Evolutionary conservation across 2,797 vertebrate genomes (phyloP), one percentile per base, ranked within the genome.

Genomic region (Enteromius anoplus): DNA sequence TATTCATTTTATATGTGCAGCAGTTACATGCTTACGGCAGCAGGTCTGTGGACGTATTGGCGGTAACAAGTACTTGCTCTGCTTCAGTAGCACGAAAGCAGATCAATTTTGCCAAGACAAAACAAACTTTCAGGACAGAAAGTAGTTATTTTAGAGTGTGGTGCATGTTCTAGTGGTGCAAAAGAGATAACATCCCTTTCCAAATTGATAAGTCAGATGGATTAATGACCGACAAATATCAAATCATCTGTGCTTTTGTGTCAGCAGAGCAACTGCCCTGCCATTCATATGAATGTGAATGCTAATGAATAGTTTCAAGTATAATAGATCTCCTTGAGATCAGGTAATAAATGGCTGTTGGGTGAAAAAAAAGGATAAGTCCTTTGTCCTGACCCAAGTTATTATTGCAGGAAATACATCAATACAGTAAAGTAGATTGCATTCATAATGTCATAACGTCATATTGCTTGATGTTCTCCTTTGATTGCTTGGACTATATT

Each of bases 381-480:
- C 19, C 5, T n/a, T 73, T 9, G 2, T 37, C 11, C 8, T 42
- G 8, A 37, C 15, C 21, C n/a, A 55, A 17, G 29, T 34, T 49
- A 12, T 19, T 62, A 26, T 10, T 21, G 15, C 9, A 68, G 14
- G 49, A 78, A 66, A 78, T 26, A 7, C 47, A 37, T 66, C 7
- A 37, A 69, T 26, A 32, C 11, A 26, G 23, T 45, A 69, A 69
- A 60, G 4, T 42, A 45, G 4, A 42, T 12, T 58, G 51, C 34
- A 73, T 53, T 71, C 19, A 34, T 34, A 3, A 49, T 47, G 21
- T 11, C 53, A 72, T 37, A n/a, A 26, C 0, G 14, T n/a, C 12
- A 62, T 40, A 60, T 72, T 62, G 7, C 37, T 60, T 70, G 78
- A 60, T 71, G 34, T 80, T 42, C 37, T 66, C 29, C 42, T 83